Evolutionary conservation across 2,797 vertebrate genomes (phyloP).

Genomic region (Sphenopsis melanotis): DNA sequence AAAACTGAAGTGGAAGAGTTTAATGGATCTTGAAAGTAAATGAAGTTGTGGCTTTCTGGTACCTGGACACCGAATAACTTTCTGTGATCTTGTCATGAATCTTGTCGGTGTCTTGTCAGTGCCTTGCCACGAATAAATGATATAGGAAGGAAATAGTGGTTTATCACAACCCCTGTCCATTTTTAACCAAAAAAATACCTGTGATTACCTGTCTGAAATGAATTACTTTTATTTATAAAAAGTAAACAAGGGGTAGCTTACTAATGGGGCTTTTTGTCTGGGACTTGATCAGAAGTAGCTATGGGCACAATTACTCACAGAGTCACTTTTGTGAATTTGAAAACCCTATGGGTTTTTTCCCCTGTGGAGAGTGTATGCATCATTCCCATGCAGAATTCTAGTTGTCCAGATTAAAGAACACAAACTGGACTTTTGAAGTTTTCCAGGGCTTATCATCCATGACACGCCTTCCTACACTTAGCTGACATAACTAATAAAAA

Average conservation of each 20-base stretch:
- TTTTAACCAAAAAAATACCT: background rate
- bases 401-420: accelerated
- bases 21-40: background rate
- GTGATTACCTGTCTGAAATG: background rate
- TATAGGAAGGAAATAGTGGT: background rate
- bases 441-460: background rate
- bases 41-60: background rate
- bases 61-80: background rate
- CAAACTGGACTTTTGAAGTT: background rate
- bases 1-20: background rate
- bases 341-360: background rate
- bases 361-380: background rate
- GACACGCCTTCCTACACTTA: background rate
- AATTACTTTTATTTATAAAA: background rate
- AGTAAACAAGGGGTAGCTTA: background rate
- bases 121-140: background rate
- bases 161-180: background rate
- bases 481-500: background rate
- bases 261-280: background rate
- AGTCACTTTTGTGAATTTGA: background rate
- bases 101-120: background rate
- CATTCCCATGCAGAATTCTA: background rate
- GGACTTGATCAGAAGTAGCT: background rate
- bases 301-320: background rate
- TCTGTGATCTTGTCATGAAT: background rate